These are phyloP conservation scores for Aphrophora alni DNA, from an alignment of 2,888 invertebrate genomes.

Conservation along the genomic window DNA sequence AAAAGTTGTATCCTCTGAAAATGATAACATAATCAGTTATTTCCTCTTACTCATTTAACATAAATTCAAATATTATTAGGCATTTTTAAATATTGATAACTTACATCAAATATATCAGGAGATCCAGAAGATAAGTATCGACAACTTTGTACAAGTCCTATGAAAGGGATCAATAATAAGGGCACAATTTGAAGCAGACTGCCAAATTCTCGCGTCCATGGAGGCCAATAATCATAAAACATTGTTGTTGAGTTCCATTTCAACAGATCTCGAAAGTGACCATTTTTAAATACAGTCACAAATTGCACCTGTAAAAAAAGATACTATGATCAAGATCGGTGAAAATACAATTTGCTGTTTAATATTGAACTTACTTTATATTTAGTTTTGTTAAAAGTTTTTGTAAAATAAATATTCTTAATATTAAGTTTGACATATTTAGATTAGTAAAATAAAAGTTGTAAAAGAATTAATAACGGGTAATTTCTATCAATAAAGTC, in stretches of 20 bases:
- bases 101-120: slow-evolving; percentile 86
- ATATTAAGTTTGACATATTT: too few species aligned
- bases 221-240: slow-evolving; percentile 75
- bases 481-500: too few species aligned
- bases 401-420: too few species aligned
- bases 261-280: slow-evolving; percentile 71
- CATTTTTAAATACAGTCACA: slow-evolving; percentile 73
- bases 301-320: slow-evolving; percentile 63
- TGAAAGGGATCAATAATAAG: slow-evolving; percentile 73
- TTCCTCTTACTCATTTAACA: not conserved
- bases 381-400: too few species aligned
- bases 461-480: too few species aligned
- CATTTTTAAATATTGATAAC: slow-evolving; percentile 52
- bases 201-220: slow-evolving; percentile 80
- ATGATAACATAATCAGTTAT: not conserved
- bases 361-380: too few species aligned
- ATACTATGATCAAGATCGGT: too few species aligned
- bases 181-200: slow-evolving; percentile 78
- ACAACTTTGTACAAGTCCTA: slow-evolving; percentile 75
- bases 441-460: too few species aligned
- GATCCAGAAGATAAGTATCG: slow-evolving; percentile 82
- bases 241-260: slow-evolving; percentile 65
- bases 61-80: not conserved
- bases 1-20: slow-evolving; percentile 81
- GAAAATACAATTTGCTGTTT: too few species aligned